A percentile compares a stretch with the other conserved stretches of the same genome.
Conservation (phyloP, 2,888 invertebrate species). For the Apocheima hispidaria region DNA sequence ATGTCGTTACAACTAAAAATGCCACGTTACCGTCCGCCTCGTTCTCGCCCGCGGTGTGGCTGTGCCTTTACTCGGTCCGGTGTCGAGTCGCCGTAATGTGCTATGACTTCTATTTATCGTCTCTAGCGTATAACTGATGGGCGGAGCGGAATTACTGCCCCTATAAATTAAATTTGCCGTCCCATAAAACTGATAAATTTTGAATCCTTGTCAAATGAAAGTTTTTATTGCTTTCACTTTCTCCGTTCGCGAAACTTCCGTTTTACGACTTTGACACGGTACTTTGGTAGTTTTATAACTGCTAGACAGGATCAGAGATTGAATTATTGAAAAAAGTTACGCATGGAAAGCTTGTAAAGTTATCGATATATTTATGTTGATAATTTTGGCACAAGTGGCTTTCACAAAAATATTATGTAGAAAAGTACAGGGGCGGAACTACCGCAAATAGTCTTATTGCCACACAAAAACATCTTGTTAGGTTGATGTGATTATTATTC, state of each 20-base stretch:
- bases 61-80: background rate
- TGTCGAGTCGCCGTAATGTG: constrained; percentile 1
- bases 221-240: constrained; percentile 25
- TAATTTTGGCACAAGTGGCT: too few species aligned
- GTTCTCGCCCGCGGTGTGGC: too few species aligned
- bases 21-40: too few species aligned
- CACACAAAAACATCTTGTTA: too few species aligned
- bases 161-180: constrained; percentile 27
- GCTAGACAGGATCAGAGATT: background rate
- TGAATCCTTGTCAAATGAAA: constrained; percentile 33
- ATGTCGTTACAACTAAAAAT: too few species aligned
- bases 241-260: constrained; percentile 16
- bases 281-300: constrained; percentile 22
- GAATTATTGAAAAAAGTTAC: constrained; percentile 10
- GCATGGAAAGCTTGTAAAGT: too few species aligned
- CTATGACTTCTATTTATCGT: background rate
- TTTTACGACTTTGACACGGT: constrained; percentile 21
- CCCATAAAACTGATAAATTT: constrained; percentile 32
- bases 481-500: too few species aligned
- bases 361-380: too few species aligned
- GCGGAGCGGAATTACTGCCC: constrained; percentile 12
- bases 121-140: constrained; percentile 5
- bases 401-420: too few species aligned
- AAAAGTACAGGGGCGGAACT: too few species aligned
- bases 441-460: too few species aligned